Evolutionary conservation across 2,888 invertebrate species (phyloP).

Genomic region (Lottia gigantea): DNA sequence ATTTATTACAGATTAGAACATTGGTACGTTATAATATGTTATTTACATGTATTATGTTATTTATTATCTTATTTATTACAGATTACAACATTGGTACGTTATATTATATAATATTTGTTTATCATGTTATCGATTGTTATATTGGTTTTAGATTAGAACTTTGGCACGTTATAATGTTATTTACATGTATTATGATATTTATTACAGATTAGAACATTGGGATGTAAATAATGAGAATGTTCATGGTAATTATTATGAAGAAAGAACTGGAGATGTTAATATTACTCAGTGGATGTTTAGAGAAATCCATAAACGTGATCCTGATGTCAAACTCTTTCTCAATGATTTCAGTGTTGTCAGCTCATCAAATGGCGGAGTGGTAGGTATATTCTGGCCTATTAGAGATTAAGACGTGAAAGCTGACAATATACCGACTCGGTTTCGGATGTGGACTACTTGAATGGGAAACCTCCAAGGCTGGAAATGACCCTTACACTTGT

Average conservation of each 20-base stretch:
- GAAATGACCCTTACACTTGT: no score
- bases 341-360: conserved; percentile 39
- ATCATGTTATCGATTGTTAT: neutral
- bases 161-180: conserved; percentile 44
- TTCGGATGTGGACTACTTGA: neutral
- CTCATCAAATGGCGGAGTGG: conserved; percentile 6
- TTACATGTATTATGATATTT: neutral
- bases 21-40: no score
- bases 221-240: conserved; percentile 51
- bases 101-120: no score
- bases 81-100: no score
- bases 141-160: conserved; percentile 35
- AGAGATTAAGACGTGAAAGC: no score
- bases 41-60: no score
- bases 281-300: conserved; percentile 43
- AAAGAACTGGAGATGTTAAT: conserved; percentile 34
- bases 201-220: conserved; percentile 43
- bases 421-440: no score
- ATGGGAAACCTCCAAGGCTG: no score
- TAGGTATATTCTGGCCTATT: no score
- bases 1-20: no score
- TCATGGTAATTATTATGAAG: conserved; percentile 42
- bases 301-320: conserved; percentile 34
- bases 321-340: conserved; percentile 39
- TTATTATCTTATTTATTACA: no score